Evolutionary conservation across 2,888 invertebrate species (phyloP), one percentile per base, ranked within the genome.

Genomic region (Melipona bicolor): DNA sequence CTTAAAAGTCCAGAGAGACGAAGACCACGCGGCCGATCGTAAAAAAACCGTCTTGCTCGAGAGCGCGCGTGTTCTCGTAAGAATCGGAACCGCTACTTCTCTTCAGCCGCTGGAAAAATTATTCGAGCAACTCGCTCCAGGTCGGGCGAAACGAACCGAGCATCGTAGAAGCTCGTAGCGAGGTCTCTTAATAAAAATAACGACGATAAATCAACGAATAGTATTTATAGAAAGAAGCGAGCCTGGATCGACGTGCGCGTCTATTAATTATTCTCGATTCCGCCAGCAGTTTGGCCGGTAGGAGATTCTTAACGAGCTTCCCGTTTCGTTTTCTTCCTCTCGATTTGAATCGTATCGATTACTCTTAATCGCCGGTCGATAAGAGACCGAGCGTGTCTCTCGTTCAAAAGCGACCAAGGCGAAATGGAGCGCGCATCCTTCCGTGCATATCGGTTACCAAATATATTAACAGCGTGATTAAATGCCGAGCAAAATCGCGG

Each of bases 201-300:
- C 87, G 79, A 43, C 87, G 88, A 91, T 91, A 90, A 91, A 91
- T 90, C 87, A 87, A 70, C 56, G 65, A 27, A 49, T 21, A 64
- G 86, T 91, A 92, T 93, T 92, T 92, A 91, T 93, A 92, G 91
- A 88, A 83, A 84, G 77, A 81, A 85, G 81, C 80, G 88, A 81
- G 83, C 81, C 83, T 21, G 69, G 75, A 81, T 74, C 78, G 85
- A 90, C 90, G 83, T n/a, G 83, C 87, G 86, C 83, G 84, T 83
- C 89, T 91, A 92, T 93, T 92, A 92, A 92, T 92, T 92, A 92
- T 92, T 89, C 88, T 71, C 86, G 84, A 91, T 89, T 82, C 81
- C 81, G 80, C 59, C 76, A 43, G 43, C 11, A 43, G 43, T 43
- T 43, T 2, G 43, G 43, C 43, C 73, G 3, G 81, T 68, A 50